Base-by-base conservation (phyloP, 2,113 vertebrate species). In the Octodon degus region DNA sequence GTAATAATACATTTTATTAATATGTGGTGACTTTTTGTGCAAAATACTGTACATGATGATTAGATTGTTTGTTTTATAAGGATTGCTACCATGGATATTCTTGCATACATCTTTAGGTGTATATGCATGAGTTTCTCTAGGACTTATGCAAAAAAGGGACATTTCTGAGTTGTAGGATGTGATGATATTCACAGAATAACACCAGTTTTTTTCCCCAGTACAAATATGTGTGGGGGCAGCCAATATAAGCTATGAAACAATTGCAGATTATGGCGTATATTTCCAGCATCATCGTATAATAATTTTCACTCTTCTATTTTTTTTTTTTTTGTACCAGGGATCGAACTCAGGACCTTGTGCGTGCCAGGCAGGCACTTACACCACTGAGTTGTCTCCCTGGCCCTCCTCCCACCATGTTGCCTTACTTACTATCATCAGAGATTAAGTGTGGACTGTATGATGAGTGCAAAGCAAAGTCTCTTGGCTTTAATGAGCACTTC, bases 401-500 rank as follows among this genome's bases (percentile, higher is more conserved):
- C 55, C 55, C 55, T 43, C 40, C 2, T 60, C 34, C 7, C 43
- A 6, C 22, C 30, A 77, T 16, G 17, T 83, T 86, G 20, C 32
- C 19, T 0, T 24, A 43, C 5, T 79, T 67, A 55, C 76, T 70
- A 74, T 37, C 83, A 9, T 87, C 30, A 76, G 43, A 53, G 47
- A 25, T 82, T 70, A 62, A 65, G 83, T 97, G 79, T 87, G 79
- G 76, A 53, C n/a, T 32, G 2, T 72, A 37, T 37, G 7, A 43
- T 32, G 27, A 7, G 43, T 40, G 10, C 17, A 67, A 85, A 84
- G 25, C 40, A 63, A 82, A 92, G 60, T 74, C 12, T 83, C 37
- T 6, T 32, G 27, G n/a, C 76, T 95, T 92, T 79, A 47, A 65
- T 58, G 79, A 77, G 30, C 34, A 10, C 92, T 70, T 95, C 34